Conservation (phyloP, 1,140 invertebrate genomes). For the Drosophila rufa region DNA sequence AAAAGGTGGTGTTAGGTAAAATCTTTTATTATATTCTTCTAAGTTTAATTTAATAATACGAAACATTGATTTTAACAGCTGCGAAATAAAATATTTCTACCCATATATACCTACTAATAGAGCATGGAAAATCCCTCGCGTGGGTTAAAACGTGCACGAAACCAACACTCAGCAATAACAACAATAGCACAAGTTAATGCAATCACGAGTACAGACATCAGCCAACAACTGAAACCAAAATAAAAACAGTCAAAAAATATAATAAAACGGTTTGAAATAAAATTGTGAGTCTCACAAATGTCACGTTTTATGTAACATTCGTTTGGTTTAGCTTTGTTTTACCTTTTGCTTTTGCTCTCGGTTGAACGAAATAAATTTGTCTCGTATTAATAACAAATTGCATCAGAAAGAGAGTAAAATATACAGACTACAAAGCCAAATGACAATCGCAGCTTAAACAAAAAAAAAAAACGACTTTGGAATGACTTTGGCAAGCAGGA, state of each 20-base stretch:
- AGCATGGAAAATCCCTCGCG: constrained; percentile 27
- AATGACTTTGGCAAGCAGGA: constrained; percentile 43
- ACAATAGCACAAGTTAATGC: constrained; percentile 10
- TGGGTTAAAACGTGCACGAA: constrained; percentile 52
- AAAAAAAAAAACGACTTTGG: constrained; percentile 50
- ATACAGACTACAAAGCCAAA: constrained; percentile 26
- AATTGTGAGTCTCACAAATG: constrained; percentile 61
- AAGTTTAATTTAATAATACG: neutral
- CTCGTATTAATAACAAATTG: constrained; percentile 51
- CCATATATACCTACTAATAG: neutral
- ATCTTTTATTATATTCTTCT: neutral
- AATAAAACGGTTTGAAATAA: constrained; percentile 26
- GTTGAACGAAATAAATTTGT: constrained; percentile 32
- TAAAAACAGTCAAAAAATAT: constrained; percentile 9
- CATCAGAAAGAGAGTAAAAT: constrained; percentile 30
- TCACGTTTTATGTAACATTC: constrained; percentile 69
- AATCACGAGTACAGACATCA: constrained; percentile 23
- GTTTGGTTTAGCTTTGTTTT: constrained; percentile 33
- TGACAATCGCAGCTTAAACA: constrained; percentile 47
- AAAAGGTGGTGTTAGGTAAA: neutral
- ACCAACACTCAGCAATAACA: constrained; percentile 34
- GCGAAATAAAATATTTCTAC: neutral
- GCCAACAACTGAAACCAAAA: constrained; percentile 20
- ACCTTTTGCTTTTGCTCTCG: neutral
- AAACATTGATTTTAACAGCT: neutral